Percentiles rank a stretch among this genome's conserved stretches.
phyloP scores from a whole-genome alignment of 2,113 vertebrate genomes.

The Marcusenius ussheri region DNA sequence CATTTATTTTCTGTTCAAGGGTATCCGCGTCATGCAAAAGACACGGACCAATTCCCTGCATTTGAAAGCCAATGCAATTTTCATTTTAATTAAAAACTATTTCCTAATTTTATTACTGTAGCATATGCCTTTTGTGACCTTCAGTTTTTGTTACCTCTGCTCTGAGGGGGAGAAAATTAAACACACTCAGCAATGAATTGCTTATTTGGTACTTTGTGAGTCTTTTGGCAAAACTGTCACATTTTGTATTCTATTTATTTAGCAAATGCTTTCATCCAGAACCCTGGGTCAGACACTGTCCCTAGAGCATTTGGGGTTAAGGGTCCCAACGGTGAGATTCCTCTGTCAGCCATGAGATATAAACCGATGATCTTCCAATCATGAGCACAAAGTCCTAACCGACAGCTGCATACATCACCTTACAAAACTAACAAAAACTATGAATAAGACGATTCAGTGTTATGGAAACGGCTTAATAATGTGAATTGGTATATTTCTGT shows the following conservation, averaged over 20 bases:
- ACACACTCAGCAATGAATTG: neutral
- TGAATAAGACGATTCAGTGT: neutral
- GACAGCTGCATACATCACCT: neutral
- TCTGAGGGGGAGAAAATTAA: neutral
- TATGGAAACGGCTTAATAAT: neutral
- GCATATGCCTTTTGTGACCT: neutral
- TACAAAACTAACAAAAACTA: neutral
- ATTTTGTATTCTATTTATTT: neutral
- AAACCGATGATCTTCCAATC: neutral
- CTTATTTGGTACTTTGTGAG: neutral
- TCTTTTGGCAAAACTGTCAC: constrained; percentile 8
- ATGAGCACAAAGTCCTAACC: neutral
- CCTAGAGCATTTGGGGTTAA: neutral
- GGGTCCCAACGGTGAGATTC: neutral
- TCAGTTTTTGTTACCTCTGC: neutral
- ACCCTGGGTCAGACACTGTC: neutral
- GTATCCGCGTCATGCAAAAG: neutral
- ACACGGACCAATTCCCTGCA: neutral
- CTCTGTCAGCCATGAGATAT: neutral
- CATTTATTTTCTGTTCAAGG: constrained; percentile 18
- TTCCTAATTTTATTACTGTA: constrained; percentile 3
- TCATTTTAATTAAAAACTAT: constrained; percentile 3
- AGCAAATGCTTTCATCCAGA: neutral
- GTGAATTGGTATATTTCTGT: neutral
- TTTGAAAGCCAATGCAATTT: constrained; percentile 9